These are phyloP conservation scores for Anguilla japonica DNA, from an alignment of 2,113 vertebrate genomes.

Conservation along the genomic window DNA sequence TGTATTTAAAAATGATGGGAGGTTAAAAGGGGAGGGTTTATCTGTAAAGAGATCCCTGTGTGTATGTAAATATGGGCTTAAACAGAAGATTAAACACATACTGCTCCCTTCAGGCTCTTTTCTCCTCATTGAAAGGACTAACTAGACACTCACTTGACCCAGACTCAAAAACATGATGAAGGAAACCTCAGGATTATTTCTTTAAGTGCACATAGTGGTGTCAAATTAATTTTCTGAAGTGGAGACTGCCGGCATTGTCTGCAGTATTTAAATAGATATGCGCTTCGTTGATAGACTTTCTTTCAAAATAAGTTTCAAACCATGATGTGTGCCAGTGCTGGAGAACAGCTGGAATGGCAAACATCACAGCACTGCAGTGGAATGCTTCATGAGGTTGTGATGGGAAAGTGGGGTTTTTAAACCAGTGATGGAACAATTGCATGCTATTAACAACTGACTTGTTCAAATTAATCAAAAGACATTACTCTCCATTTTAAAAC, in stretches of 20 bases:
- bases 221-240: neutral
- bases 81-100: neutral
- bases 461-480: neutral
- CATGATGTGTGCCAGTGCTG: too few species aligned
- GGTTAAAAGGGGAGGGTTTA: neutral
- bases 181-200: neutral
- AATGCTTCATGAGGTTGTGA: too few species aligned
- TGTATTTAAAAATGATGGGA: neutral
- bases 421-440: neutral
- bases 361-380: too few species aligned
- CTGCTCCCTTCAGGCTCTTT: neutral
- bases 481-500: too few species aligned
- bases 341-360: too few species aligned
- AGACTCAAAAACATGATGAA: neutral
- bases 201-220: too few species aligned
- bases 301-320: too few species aligned
- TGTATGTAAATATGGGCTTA: constrained; percentile 12
- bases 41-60: neutral
- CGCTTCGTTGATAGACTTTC: too few species aligned
- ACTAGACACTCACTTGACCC: neutral
- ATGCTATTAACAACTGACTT: neutral
- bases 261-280: neutral
- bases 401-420: neutral
- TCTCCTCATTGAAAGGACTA: neutral
- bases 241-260: neutral